Evolutionary conservation across 2,797 vertebrate species (phyloP).

Genomic region (Sciaenops ocellatus): DNA sequence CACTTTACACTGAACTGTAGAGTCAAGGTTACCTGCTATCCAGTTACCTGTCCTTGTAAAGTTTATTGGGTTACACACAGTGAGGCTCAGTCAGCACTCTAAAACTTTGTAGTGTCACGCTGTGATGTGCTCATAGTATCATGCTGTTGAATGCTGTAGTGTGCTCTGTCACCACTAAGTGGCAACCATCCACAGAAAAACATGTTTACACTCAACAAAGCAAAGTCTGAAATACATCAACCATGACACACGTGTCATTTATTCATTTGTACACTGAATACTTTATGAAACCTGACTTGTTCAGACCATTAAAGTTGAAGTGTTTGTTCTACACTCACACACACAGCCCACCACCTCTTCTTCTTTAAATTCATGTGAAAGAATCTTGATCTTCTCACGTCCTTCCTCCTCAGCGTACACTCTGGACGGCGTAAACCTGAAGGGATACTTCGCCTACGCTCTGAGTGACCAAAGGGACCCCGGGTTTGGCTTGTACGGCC

Average conservation of each 20-base stretch:
- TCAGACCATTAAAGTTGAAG: neutral
- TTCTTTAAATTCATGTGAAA: neutral
- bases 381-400: neutral
- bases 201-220: no score
- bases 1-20: neutral
- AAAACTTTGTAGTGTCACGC: neutral
- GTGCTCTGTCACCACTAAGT: slow-evolving; percentile 14
- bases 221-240: neutral
- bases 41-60: slow-evolving; percentile 11
- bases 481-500: slow-evolving; percentile 91
- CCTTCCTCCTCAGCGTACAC: slow-evolving; percentile 83
- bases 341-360: neutral
- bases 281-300: neutral
- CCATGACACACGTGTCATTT: neutral
- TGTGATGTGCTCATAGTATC: neutral
- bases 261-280: no score
- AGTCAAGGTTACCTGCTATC: slow-evolving; percentile 13
- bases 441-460: slow-evolving; percentile 95
- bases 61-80: slow-evolving; percentile 16
- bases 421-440: slow-evolving; percentile 93
- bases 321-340: neutral
- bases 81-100: neutral
- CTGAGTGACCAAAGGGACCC: slow-evolving; percentile 92
- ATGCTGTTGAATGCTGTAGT: slow-evolving; percentile 1
- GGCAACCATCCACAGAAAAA: slow-evolving; percentile 13